Base-by-base conservation (phyloP, 2,888 invertebrate genomes). In the Ypsolopha sequella region DNA sequence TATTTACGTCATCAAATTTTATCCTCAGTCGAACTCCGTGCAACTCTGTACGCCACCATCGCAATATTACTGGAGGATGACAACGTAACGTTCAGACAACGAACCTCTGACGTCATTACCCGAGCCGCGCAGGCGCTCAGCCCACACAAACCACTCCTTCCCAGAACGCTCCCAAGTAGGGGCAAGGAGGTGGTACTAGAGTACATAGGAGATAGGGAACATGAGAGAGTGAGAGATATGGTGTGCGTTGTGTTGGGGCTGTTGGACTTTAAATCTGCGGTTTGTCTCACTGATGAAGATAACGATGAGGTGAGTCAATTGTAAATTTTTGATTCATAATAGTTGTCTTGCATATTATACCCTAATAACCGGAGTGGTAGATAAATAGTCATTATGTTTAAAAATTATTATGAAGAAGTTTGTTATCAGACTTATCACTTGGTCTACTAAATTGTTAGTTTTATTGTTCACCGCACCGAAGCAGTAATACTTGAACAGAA, bases 61-160 rank as follows among this genome's bases (percentile, higher is more conserved):
- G 76, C 88, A 54, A 72, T 72, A 0, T 60, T 88, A n/a, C 63
- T 89, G 7, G 88, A 89, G 60, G 90, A 90, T 61, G 89, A 89
- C 57, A 81, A 86, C 36, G 60, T 68, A 1, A 13, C 55, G 1
- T 66, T 89, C 4, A 70, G 89, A 1, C 70, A 80, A 55, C 58
- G 65, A 3, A 57, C 64, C 2, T 56, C 69, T 6, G 54, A 58
- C 56, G 56, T 57, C 34, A 45, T 62, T 41, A 10, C 24, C 24
- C 24, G 24, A 4, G 24, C 24, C 24, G 24, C 24, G 24, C n/a
- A 39, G 51, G 36, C 9, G 34, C 41, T n/a, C n/a, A 6, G 6
- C 46, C 7, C 45, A 34, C 13, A 11, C 10, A 24, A 13, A 9
- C n/a, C 41, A 33, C 13, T 1, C 8, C 41, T 38, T 45, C 6